Conservation (phyloP, 2,797 vertebrate species). For the Dipus sagitta region DNA sequence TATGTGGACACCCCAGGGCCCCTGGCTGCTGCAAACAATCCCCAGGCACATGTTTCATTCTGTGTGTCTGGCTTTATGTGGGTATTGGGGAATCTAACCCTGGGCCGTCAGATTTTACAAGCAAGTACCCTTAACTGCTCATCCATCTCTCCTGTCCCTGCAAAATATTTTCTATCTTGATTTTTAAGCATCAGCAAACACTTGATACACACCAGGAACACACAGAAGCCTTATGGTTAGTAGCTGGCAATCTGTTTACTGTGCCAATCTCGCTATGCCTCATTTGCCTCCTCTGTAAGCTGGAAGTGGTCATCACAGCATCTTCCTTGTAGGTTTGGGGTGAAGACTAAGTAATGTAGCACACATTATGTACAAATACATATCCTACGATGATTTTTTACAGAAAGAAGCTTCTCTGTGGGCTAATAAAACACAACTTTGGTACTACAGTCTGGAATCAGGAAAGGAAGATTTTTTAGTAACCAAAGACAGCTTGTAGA, state of each 20-base stretch:
- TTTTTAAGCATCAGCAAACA: background rate
- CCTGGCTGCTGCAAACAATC: too few relatives aligned
- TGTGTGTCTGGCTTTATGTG: too few relatives aligned
- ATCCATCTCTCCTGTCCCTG: too few relatives aligned
- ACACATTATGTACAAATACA: background rate
- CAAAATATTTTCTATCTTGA: too few relatives aligned
- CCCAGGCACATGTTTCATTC: too few relatives aligned
- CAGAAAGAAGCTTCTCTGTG: slow-evolving; percentile 2
- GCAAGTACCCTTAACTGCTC: too few relatives aligned
- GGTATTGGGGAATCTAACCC: too few relatives aligned
- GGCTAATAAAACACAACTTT: slow-evolving; percentile 19
- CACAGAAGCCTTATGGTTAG: background rate
- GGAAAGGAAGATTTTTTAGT: slow-evolving; percentile 16
- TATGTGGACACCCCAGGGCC: too few relatives aligned
- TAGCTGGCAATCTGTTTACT: background rate
- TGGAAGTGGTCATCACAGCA: background rate
- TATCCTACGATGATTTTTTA: background rate
- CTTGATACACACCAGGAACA: slow-evolving; percentile 34
- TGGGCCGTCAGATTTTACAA: too few relatives aligned
- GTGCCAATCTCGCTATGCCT: background rate
- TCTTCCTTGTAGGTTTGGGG: background rate
- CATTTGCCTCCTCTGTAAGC: slow-evolving; percentile 16
- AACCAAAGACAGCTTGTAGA: background rate
- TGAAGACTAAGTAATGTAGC: background rate
- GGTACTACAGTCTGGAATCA: background rate